Evolutionary conservation across 2,888 invertebrate species (phyloP).

Genomic region (Calliphora vomitoria): DNA sequence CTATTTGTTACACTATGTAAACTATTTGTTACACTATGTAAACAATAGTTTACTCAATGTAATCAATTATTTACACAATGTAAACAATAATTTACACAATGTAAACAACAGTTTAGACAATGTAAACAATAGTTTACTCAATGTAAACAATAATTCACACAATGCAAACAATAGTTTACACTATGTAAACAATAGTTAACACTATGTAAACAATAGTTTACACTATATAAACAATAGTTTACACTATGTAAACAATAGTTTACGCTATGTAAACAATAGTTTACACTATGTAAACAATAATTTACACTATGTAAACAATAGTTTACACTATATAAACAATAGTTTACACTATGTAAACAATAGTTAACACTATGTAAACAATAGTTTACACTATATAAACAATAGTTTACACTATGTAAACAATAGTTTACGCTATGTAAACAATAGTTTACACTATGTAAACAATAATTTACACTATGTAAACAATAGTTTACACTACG

Average conservation of each 20-base stretch:
- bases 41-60: background rate
- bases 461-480: background rate
- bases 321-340: background rate
- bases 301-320: background rate
- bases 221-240: too few relatives aligned
- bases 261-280: background rate
- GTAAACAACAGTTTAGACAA: too few relatives aligned
- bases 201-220: too few relatives aligned
- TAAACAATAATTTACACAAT: background rate
- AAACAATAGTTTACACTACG: background rate
- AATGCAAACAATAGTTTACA: too few relatives aligned
- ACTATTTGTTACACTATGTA: too few relatives aligned
- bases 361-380: background rate
- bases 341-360: background rate
- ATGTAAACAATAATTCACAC: too few relatives aligned
- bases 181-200: too few relatives aligned
- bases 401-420: background rate
- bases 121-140: too few relatives aligned
- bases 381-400: background rate
- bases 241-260: background rate
- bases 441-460: background rate
- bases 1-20: background rate
- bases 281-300: background rate
- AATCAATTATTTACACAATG: background rate
- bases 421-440: background rate